phyloP scores from a whole-genome alignment of 2,113 vertebrate genomes.

The Sprattus sprattus region DNA sequence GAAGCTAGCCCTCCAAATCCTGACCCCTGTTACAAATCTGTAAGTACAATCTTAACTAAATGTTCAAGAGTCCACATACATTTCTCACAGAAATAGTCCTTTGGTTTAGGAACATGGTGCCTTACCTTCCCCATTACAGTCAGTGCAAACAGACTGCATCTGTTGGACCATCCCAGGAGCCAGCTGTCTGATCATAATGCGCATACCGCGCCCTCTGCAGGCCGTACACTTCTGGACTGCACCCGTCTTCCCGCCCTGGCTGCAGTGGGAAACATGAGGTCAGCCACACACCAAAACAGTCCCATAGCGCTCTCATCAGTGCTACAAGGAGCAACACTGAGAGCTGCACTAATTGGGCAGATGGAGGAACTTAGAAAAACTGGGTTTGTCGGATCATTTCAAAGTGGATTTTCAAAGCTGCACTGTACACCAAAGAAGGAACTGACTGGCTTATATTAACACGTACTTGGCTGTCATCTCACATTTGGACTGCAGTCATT shows the following conservation, averaged over 20 bases:
- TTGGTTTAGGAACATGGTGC: neutral
- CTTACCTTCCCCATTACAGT: slow-evolving; percentile 96
- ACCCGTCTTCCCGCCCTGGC: slow-evolving; percentile 96
- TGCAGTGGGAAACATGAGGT: slow-evolving; percentile 56
- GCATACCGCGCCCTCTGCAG: slow-evolving; percentile 92
- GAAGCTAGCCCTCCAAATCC: too few relatives aligned
- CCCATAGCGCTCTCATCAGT: neutral
- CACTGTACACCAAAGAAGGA: neutral
- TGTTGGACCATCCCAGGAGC: slow-evolving; percentile 98
- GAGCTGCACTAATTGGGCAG: neutral
- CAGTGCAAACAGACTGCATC: slow-evolving; percentile 98
- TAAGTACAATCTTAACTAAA: too few relatives aligned
- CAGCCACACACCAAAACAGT: neutral
- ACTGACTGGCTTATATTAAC: neutral
- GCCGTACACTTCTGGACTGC: slow-evolving; percentile 94
- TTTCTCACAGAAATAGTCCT: neutral
- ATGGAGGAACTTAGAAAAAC: neutral
- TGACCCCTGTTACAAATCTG: too few relatives aligned
- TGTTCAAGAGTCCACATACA: neutral
- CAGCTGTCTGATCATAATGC: slow-evolving; percentile 97
- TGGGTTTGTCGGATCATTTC: too few relatives aligned
- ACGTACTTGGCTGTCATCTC: neutral
- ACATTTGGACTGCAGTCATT: neutral
- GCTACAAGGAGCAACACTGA: neutral
- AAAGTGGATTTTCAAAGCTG: neutral